These are phyloP conservation scores for Drosophila ezoana DNA, from an alignment of 2,888 invertebrate species.

Conservation along the genomic window DNA sequence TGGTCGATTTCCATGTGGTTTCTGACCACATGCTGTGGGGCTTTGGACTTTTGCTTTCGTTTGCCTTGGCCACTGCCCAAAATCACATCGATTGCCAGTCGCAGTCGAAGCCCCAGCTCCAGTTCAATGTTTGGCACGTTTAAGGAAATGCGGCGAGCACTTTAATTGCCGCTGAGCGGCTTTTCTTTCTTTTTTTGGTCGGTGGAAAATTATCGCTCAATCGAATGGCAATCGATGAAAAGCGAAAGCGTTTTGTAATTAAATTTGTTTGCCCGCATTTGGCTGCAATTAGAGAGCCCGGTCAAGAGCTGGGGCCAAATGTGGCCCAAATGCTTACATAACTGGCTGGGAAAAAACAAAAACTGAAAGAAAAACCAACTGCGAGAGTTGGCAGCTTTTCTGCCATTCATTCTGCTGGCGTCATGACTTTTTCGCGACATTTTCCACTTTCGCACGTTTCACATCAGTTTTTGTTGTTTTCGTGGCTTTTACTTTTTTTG, in stretches of 20 bases:
- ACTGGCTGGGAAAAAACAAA: constrained; percentile 29
- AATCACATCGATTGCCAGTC: constrained; percentile 18
- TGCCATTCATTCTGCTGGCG: constrained; percentile 7
- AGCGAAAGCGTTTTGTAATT: constrained; percentile 66
- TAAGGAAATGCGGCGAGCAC: constrained; percentile 65
- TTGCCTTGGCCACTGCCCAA: constrained; percentile 26
- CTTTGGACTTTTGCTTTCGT: constrained; percentile 35
- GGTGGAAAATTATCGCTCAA: constrained; percentile 66
- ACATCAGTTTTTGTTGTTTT: constrained; percentile 20
- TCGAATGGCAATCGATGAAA: constrained; percentile 55
- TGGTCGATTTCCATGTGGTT: constrained; percentile 33
- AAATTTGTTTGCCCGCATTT: constrained; percentile 55
- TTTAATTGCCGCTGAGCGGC: constrained; percentile 47
- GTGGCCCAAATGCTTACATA: constrained; percentile 48
- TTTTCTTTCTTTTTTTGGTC: constrained; percentile 38
- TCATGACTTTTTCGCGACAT: constrained; percentile 52
- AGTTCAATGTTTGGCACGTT: constrained; percentile 63
- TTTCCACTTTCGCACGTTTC: constrained; percentile 49
- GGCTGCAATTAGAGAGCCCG: constrained; percentile 63
- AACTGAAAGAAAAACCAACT: constrained; percentile 29
- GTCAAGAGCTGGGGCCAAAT: constrained; percentile 22
- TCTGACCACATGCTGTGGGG: constrained; percentile 54
- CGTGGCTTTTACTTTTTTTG: constrained; percentile 11
- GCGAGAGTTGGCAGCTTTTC: constrained; percentile 18
- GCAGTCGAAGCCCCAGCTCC: constrained; percentile 9